Base-by-base conservation (phyloP, 2,797 vertebrate species). In the Sebastes iracundus region DNA sequence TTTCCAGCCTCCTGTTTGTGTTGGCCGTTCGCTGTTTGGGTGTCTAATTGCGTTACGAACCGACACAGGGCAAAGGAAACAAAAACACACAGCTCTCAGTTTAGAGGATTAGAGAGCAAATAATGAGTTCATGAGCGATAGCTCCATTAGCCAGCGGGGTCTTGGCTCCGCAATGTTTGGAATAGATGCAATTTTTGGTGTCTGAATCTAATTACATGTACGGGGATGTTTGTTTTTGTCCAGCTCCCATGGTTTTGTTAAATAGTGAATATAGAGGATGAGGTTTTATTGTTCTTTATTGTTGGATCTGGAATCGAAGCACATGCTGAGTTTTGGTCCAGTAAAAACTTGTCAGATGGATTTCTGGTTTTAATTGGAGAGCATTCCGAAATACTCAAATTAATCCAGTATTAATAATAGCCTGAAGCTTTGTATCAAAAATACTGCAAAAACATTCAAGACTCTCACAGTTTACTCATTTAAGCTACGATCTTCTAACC, bases 1-100 rank as follows among this genome's bases (percentile, higher is more conserved):
- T 83, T 83, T 87, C 66, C 64, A 90, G 82, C 69, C 73, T 85
- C 49, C 63, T 82, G 87, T 90, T 92, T 92, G 72, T 83, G 53
- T 90, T 90, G 92, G 81, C 81, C 25, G 81, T 30, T 59, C 7
- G 5, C 60, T 80, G 32, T 80, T 79, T 81, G 68, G 62, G 72
- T 78, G 86, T 90, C 80, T 82, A 73, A 84, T 90, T 86, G 81
- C 73, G 46, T 81, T 79, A 85, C 6, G 32, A 65, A 79, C 74
- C 52, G 79, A 77, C 76, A 73, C 53, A 66, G 81, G 77, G 64
- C 72, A 71, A 49, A 81, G 28, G 86, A 82, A 91, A 88, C 72
- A 84, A 75, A 92, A 88, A 87, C 80, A 87, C 38, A 61, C 65
- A 70, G 49, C 61, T 73, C 72, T 86, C 53, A 71, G 65, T 85